Base-by-base conservation (phyloP, 2,888 invertebrate species). In the Rhagophthalmus giganteus region DNA sequence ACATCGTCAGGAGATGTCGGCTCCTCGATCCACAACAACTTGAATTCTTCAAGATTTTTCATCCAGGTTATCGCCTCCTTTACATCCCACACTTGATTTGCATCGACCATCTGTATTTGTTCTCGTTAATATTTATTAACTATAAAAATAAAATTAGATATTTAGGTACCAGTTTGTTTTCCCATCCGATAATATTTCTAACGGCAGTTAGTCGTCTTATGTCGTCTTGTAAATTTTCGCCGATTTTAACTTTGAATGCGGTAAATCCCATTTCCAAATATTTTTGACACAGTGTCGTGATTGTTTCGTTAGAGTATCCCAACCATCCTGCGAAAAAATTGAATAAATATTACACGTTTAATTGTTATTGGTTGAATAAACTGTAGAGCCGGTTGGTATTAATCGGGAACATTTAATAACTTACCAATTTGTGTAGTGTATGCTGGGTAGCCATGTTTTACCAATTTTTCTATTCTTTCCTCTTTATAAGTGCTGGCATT, bases 1-100 rank as follows among this genome's bases (percentile, higher is more conserved):
- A 93, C 78, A 68, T 95, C 95, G 70, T 95, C 94, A 0, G 94
- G 93, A 2, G 88, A 89, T 0, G 94, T 95, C 0, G 94, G 94
- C 68, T 95, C 94, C 72, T 95, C 94, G 46, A 95, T 93, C 94
- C 94, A 95, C 41, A 85, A 72, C 1, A 87, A 84, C 61, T 87
- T 86, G 65, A 86, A 85, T 27, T 84, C 81, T 1, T 86, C 82
- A 48, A 94, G 73, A 40, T 84, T 74, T 32, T 84, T 85, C 86
- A 92, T 88, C 91, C 93, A 94, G 7, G 84, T 83, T 48, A 94
- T 89, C 0, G 94, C 88, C 72, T 91, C 84, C 45, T 83, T 76
- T 2, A 93, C 88, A 64, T 89, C 88, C 94, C 94, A 95, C 1
- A 87, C 83, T 79, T 90, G 92, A 73, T 93, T 93, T 0, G 92